Conservation (phyloP, 2,797 vertebrate genomes). For the Tolypeutes matacus region DNA sequence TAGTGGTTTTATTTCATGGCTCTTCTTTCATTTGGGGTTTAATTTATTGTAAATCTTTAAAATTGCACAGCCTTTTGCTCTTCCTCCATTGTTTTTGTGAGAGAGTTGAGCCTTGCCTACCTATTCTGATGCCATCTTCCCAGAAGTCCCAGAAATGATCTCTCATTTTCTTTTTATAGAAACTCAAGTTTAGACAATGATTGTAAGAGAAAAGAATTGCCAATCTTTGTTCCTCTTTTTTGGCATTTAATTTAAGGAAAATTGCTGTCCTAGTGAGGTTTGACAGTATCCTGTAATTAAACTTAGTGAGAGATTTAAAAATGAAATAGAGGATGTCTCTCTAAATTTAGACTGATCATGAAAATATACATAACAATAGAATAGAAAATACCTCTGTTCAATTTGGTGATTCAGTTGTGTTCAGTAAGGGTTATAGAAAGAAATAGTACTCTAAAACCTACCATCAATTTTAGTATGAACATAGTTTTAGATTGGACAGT, state of each 20-base stretch:
- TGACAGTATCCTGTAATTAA: conserved; percentile 44
- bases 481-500: neutral
- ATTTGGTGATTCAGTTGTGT: conserved; percentile 17
- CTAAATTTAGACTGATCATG: conserved; percentile 36
- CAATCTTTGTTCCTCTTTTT: neutral
- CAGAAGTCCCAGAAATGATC: too few relatives aligned
- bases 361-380: neutral
- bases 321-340: conserved; percentile 23
- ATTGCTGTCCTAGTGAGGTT: neutral
- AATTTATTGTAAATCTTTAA: too few relatives aligned
- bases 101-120: too few relatives aligned
- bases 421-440: neutral
- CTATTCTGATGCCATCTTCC: too few relatives aligned
- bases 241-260: conserved; percentile 8
- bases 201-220: neutral
- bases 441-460: neutral
- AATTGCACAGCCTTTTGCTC: too few relatives aligned
- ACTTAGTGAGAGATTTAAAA: conserved; percentile 27
- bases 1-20: too few relatives aligned
- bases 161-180: neutral
- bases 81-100: too few relatives aligned
- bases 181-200: neutral
- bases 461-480: conserved; percentile 26
- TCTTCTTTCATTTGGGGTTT: too few relatives aligned
- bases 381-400: conserved; percentile 20